Conservation (phyloP, 2,113 vertebrate genomes). For the Mustelus asterias region DNA sequence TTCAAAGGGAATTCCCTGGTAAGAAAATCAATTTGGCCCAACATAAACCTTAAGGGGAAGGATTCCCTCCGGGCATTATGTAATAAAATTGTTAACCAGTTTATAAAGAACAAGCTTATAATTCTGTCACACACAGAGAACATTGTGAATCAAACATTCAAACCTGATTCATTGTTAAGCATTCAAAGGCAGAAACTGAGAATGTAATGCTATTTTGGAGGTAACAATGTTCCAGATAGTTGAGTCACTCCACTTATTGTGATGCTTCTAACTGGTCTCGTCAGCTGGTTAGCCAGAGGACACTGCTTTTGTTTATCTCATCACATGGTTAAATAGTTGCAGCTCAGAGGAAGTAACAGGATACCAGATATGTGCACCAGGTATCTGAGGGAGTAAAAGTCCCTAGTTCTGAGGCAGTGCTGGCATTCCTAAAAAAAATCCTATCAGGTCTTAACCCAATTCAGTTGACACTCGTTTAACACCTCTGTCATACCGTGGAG, state of each 20-base stretch:
- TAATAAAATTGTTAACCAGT: background rate
- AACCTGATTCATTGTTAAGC: background rate
- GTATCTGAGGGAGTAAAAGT: background rate
- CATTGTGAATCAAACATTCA: background rate
- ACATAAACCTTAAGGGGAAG: background rate
- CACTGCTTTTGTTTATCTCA: constrained; percentile 7
- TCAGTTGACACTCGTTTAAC: background rate
- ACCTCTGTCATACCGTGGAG: background rate
- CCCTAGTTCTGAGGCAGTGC: too few species aligned
- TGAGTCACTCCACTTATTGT: background rate
- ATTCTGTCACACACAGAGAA: background rate
- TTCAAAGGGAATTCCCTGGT: too few species aligned
- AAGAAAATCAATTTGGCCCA: background rate
- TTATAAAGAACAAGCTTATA: constrained; percentile 26
- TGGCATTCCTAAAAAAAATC: background rate
- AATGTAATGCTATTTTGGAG: background rate
- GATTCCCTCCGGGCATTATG: too few species aligned
- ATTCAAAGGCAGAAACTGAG: background rate
- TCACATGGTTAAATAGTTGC: background rate
- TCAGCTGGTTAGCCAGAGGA: background rate
- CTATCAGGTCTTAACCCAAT: background rate
- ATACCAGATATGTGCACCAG: too few species aligned
- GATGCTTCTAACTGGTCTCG: background rate
- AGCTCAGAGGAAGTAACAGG: background rate
- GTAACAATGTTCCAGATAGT: too few species aligned